These are phyloP conservation scores for Pachydiplax longipennis DNA, from an alignment of 2,888 invertebrate genomes.

Conservation along the genomic window DNA sequence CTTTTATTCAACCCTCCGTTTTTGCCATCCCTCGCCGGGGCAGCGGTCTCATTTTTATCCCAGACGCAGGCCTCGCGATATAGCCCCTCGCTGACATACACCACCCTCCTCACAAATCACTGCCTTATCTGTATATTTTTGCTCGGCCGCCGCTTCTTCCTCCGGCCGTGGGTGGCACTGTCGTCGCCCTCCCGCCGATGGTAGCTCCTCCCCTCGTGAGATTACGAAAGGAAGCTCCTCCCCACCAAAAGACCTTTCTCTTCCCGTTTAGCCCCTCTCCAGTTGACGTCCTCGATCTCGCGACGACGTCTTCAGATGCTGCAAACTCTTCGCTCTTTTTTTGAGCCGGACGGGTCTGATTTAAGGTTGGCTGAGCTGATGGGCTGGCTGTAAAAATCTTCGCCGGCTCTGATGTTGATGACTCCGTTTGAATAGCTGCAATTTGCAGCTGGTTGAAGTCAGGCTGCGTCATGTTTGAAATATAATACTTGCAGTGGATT, in stretches of 20 bases:
- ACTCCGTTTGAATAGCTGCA: background rate
- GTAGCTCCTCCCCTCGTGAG: background rate
- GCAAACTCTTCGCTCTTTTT: background rate
- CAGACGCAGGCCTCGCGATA: background rate
- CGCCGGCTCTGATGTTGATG: slow-evolving; percentile 15
- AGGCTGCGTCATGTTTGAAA: background rate
- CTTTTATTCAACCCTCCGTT: background rate
- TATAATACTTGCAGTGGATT: background rate
- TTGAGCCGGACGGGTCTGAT: slow-evolving; percentile 4
- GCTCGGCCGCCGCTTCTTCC: background rate
- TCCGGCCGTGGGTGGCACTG: background rate
- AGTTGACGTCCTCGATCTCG: background rate
- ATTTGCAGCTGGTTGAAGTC: background rate
- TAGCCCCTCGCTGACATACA: slow-evolving; percentile 4
- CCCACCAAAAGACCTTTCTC: background rate
- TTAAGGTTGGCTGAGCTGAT: background rate
- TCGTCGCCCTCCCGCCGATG: background rate
- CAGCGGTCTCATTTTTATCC: background rate
- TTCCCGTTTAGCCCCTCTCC: background rate
- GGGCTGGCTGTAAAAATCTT: slow-evolving; percentile 21
- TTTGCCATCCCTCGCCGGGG: background rate
- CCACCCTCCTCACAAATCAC: slow-evolving; percentile 13
- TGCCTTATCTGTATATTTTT: slow-evolving; percentile 20
- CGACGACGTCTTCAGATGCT: slow-evolving; percentile 25
- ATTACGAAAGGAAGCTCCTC: background rate